Conservation (phyloP, 1,140 invertebrate species). For the Tetragnatha versicolor region DNA sequence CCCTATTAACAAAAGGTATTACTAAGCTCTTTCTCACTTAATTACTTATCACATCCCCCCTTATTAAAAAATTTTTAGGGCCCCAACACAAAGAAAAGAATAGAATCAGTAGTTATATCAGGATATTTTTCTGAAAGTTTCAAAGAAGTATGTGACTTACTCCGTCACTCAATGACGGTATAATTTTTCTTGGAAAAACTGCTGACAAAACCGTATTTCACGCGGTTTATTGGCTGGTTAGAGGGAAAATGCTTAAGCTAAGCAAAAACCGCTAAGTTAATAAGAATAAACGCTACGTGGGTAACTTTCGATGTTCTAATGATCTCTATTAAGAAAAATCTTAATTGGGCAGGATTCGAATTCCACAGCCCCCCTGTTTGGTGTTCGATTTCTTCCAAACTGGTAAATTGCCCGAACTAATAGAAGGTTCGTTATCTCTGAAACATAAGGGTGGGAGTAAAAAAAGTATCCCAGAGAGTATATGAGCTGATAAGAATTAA, state of each 20-base stretch:
- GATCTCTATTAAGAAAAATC: conserved; percentile 18
- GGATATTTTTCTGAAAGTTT: too few species aligned
- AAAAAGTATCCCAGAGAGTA: too few species aligned
- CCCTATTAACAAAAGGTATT: too few species aligned
- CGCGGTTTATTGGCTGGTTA: background rate
- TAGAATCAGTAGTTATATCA: too few species aligned
- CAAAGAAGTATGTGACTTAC: too few species aligned
- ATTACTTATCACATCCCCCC: too few species aligned
- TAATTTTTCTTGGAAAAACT: background rate
- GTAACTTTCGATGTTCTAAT: conserved; percentile 16
- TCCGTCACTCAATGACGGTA: too few species aligned
- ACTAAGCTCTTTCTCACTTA: too few species aligned
- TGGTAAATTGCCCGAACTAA: conserved; percentile 13
- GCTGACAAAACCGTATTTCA: conserved; percentile 15
- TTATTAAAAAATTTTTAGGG: too few species aligned
- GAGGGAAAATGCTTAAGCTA: conserved; percentile 4
- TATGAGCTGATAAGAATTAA: too few species aligned
- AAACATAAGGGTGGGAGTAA: background rate
- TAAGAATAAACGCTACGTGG: background rate
- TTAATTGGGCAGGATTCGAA: conserved; percentile 4
- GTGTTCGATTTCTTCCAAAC: conserved; percentile 22
- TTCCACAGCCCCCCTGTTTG: background rate
- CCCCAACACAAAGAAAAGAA: too few species aligned
- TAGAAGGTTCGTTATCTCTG: conserved; percentile 7
- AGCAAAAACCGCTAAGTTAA: conserved; percentile 27